Base-by-base conservation (phyloP, 2,888 invertebrate species). In the Corythucha ciliata region DNA sequence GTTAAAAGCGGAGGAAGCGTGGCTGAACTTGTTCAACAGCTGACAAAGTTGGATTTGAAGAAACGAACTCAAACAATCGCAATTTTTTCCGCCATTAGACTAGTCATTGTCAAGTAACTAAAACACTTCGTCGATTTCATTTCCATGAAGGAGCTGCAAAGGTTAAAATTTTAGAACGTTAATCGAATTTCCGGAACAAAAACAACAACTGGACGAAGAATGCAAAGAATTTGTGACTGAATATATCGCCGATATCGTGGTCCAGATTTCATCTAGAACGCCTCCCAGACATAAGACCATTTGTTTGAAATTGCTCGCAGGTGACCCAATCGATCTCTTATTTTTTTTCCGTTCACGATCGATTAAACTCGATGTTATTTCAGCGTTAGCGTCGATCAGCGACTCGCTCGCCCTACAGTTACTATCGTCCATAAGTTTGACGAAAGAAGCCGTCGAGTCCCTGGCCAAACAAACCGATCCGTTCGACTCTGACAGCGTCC, bases 161-260 rank as follows among this genome's bases (percentile, higher is more conserved):
- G 10, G 18, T 27, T 45, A 16, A 18, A 16, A 32, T 32, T 48
- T 33, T 16, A 53, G 53, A 41, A 46, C 18, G n/a, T 26, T 53
- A 10, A 53, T 34, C 20, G 48, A 48, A 22, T 48, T 24, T 22
- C 18, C 41, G 5, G 41, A 46, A 20, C 26, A 48, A 26, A 22
- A 48, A 21, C 18, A 45, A 18, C 27, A 48, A 10, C 36, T 56
- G 4, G 24, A 24, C 8, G 49, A 56, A 36, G 39, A 46, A 7
- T 56, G 56, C 44, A 54, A 54, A 39, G 45, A 46, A 4, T 48
- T 56, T 16, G 36, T 56, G 18, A 36, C 54, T n/a, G 26, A 51
- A n/a, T 45, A 56, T 34, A 40, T 56, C 6, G 49, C 45, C 1
- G 48, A 54, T 16, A 33, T 54, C 2, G 32, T 52, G 16, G 14